These are phyloP conservation scores for Sebastes kiyomatsui DNA, from an alignment of 2,797 vertebrate genomes.

Conservation along the genomic window DNA sequence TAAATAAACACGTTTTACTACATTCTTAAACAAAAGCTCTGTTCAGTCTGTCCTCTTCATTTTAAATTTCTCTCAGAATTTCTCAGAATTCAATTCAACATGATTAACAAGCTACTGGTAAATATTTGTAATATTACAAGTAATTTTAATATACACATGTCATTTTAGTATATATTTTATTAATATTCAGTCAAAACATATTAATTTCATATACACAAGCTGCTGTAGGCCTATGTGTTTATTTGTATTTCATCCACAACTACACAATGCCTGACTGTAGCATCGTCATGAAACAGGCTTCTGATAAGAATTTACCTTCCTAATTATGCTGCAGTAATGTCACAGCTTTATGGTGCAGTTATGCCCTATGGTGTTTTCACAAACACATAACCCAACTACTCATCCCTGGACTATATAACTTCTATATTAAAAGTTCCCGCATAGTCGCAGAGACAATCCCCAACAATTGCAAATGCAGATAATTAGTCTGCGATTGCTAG, in stretches of 20 bases:
- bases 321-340: constrained; percentile 55
- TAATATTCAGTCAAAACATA: not conserved
- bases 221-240: not conserved
- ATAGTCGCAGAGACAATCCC: constrained; percentile 60
- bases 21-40: too few species aligned
- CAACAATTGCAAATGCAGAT: constrained; percentile 64
- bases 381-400: constrained; percentile 40
- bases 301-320: constrained; percentile 55
- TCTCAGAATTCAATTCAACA: too few species aligned
- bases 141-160: not conserved
- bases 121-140: not conserved
- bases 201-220: not conserved
- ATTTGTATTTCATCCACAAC: not conserved
- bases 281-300: not conserved
- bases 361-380: constrained; percentile 38
- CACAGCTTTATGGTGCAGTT: constrained; percentile 48
- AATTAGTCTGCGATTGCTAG: constrained; percentile 73
- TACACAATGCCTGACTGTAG: not conserved
- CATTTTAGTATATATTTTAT: not conserved
- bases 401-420: constrained; percentile 55
- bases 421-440: constrained; percentile 51
- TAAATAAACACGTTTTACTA: too few species aligned
- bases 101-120: too few species aligned
- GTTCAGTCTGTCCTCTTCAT: too few species aligned
- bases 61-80: too few species aligned